These are phyloP conservation scores for Aelia acuminata DNA, from an alignment of 2,888 invertebrate species.

Conservation along the genomic window DNA sequence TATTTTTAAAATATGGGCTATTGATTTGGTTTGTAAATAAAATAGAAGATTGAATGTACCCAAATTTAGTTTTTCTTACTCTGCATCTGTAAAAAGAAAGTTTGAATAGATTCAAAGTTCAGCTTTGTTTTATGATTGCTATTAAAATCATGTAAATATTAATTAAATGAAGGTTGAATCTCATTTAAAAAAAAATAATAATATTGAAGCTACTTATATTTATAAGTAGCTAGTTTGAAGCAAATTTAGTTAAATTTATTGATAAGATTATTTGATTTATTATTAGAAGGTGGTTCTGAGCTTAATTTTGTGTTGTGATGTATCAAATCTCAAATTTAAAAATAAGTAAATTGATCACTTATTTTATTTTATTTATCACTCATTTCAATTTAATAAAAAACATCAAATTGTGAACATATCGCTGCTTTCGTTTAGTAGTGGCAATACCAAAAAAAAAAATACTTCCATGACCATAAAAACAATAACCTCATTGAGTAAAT, in stretches of 20 bases:
- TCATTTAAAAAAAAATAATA: neutral
- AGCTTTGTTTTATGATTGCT: neutral
- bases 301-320: neutral
- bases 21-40: neutral
- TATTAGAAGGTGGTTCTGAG: neutral
- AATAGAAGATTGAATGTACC: neutral
- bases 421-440: no score
- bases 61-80: neutral
- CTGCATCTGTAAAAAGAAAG: neutral
- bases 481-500: no score
- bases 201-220: neutral
- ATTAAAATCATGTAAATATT: neutral
- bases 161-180: neutral
- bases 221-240: neutral
- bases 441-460: no score
- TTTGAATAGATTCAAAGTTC: neutral
- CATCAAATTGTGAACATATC: no score
- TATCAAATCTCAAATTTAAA: neutral
- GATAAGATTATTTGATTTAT: neutral
- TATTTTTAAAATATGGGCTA: neutral
- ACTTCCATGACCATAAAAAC: no score
- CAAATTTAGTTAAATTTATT: neutral
- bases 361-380: no score
- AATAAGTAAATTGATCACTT: no score
- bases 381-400: no score